These are phyloP conservation scores for Vannuccia rotundouncinata DNA, from an alignment of 2,888 invertebrate species.

Conservation along the genomic window DNA sequence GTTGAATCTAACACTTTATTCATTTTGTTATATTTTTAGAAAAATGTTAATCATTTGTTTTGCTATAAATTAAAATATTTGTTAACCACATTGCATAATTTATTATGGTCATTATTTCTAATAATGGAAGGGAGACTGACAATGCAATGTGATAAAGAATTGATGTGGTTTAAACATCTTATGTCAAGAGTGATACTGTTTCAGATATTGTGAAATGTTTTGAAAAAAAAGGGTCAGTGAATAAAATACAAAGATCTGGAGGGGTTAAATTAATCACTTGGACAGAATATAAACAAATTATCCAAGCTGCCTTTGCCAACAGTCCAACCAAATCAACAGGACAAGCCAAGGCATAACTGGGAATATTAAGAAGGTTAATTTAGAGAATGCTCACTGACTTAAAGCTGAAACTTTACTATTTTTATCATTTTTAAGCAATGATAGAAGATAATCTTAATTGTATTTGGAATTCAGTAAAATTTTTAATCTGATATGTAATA, in stretches of 20 bases:
- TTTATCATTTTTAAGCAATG: not conserved
- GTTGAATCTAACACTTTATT: too few relatives aligned
- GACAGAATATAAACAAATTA: slow-evolving; percentile 1
- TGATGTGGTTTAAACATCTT: not conserved
- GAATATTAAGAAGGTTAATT: not conserved
- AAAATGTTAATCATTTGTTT: too few relatives aligned
- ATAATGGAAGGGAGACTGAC: not conserved
- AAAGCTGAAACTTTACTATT: slow-evolving; percentile 9
- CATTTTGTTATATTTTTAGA: too few relatives aligned
- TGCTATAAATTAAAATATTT: too few relatives aligned
- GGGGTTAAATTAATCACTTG: not conserved
- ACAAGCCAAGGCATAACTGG: not conserved
- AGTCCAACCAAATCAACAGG: slow-evolving; percentile 12
- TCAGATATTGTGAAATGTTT: slow-evolving; percentile 2
- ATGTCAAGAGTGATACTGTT: not conserved
- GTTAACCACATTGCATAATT: too few relatives aligned
- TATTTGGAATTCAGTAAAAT: not conserved
- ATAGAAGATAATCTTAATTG: slow-evolving; percentile 3
- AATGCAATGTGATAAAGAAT: not conserved
- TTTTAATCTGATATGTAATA: not conserved
- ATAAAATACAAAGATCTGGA: not conserved
- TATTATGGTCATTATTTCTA: not conserved
- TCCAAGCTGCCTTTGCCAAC: slow-evolving; percentile 1
- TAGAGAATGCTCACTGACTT: slow-evolving; percentile 7
- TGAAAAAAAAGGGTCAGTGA: not conserved